Evolutionary conservation across 2,888 invertebrate genomes (phyloP), one percentile per base, ranked within the genome.

Genomic region (Platerodrilus igneus): DNA sequence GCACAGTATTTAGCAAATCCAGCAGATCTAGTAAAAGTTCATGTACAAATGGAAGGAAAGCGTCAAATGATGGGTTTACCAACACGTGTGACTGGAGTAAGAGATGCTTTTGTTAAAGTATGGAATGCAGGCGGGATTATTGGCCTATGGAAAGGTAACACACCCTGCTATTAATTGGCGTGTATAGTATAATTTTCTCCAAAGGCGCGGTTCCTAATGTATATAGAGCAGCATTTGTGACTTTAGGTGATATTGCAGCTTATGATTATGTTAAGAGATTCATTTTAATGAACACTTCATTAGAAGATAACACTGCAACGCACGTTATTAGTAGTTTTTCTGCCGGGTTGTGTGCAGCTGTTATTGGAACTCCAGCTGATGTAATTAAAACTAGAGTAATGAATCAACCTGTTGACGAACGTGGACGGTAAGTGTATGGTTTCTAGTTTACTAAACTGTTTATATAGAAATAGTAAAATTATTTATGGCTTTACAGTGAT

Each of bases 301-400:
- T 92, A 68, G 75, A 82, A 15, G 93, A 94, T 66, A 83, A 81
- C 41, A 78, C 80, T 53, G 58, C 84, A 1, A 81, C 87, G 1
- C 93, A 94, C 66, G 77, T 83, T 1, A 55, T 82, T 20, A 77
- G 90, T 4, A 91, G 91, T 50, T 77, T 80, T 39, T 77, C 83
- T 46, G 90, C 92, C 1, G 93, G 93, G 1, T 76, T 95, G 41
- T 83, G 91, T 4, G 91, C 93, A 0, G 92, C 94, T 1, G 77
- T 81, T 3, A 75, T 94, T 67, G 92, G 92, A 3, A 92, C 92
- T 0, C 94, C 95, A 0, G 91, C 92, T 1, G 95, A 95, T 69
- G 92, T 94, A 1, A 78, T 95, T 3, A 94, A 94, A 68, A 93
- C 94, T 0, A 72, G 94, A 50, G 79, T 94, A 9, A 95, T 95